These are phyloP conservation scores for Channa maculata DNA, from an alignment of 2,113 vertebrate species.

Conservation along the genomic window DNA sequence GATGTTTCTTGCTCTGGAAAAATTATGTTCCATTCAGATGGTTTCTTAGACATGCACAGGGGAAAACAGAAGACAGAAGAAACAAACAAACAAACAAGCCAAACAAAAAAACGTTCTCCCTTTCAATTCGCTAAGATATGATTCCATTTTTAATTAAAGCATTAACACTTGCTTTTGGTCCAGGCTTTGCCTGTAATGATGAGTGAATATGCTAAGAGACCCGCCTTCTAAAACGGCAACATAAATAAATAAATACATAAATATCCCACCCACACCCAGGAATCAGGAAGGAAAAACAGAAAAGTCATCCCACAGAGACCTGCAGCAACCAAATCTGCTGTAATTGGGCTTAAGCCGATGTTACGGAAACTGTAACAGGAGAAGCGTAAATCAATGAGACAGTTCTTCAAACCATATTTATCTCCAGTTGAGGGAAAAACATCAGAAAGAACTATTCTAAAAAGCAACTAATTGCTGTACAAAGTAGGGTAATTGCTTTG, in stretches of 20 bases:
- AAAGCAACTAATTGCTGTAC: constrained; percentile 82
- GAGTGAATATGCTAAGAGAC: constrained; percentile 78
- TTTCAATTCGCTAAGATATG: constrained; percentile 82
- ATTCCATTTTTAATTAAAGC: constrained; percentile 86
- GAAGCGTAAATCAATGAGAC: constrained; percentile 84
- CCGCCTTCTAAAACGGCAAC: constrained; percentile 70
- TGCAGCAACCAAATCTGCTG: constrained; percentile 83
- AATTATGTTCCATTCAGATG: constrained; percentile 83
- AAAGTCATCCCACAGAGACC: constrained; percentile 75
- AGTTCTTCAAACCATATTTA: constrained; percentile 83
- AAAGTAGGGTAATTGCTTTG: constrained; percentile 83
- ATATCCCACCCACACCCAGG: constrained; percentile 62
- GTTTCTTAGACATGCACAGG: constrained; percentile 78
- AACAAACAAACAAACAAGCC: constrained; percentile 81
- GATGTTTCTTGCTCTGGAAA: constrained; percentile 79
- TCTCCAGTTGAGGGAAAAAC: constrained; percentile 78
- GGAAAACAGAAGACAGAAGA: constrained; percentile 73
- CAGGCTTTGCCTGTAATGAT: constrained; percentile 76
- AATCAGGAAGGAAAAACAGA: constrained; percentile 58
- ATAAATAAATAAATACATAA: constrained; percentile 57
- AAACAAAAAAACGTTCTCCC: constrained; percentile 80
- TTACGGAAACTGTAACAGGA: constrained; percentile 85
- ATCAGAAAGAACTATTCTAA: constrained; percentile 80
- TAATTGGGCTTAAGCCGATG: constrained; percentile 87
- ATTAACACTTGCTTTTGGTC: constrained; percentile 77